These are phyloP conservation scores for Orbicella faveolata DNA, from an alignment of 64 coral and sea anemone genomes.

Conservation along the genomic window DNA sequence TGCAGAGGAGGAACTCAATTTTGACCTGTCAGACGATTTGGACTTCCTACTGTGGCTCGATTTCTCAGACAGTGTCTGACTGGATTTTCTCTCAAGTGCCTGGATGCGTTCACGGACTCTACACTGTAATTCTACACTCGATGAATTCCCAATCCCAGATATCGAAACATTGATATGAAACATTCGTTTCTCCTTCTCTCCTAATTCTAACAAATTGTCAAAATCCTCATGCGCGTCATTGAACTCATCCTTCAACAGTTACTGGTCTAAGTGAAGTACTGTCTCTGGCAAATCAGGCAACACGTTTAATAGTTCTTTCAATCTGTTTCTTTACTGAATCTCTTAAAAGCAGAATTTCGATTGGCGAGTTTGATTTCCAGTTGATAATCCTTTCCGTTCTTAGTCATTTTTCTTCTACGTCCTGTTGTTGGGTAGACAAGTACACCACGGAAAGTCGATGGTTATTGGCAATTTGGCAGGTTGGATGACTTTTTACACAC, in stretches of 20 bases:
- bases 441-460: no score
- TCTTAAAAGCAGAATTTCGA: constrained; percentile 5
- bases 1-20: not conserved
- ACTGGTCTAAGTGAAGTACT: no score
- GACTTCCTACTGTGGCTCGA: not conserved
- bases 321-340: constrained; percentile 14
- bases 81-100: constrained; percentile 2
- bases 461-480: no score
- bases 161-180: no score
- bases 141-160: no score
- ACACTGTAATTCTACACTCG: no score
- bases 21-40: no score
- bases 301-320: not conserved
- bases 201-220: no score
- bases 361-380: not conserved
- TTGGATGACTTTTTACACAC: no score
- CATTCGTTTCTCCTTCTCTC: no score
- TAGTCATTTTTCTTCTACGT: constrained; percentile 10
- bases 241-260: no score
- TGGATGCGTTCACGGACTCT: constrained; percentile 25
- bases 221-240: no score
- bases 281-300: not conserved
- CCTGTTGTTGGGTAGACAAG: not conserved
- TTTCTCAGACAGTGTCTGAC: not conserved
- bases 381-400: constrained; percentile 6